Evolutionary conservation across 37 sponge, comb jelly and placozoan species (phyloP).

Genomic region (Theonella swinhoei): DNA sequence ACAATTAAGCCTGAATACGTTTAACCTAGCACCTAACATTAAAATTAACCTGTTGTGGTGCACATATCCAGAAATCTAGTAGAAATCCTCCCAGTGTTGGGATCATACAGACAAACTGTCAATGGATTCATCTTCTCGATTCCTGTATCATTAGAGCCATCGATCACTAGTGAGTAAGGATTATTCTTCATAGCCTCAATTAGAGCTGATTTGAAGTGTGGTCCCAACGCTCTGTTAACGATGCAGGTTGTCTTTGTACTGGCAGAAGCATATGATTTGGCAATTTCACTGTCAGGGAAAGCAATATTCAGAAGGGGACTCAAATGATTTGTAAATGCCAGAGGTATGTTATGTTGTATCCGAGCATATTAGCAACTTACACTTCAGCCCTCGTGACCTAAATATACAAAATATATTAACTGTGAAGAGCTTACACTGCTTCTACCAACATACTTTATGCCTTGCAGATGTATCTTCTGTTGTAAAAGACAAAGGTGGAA

Average conservation of each 20-base stretch:
- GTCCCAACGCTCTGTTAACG: constrained; percentile 56
- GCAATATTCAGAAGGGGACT: constrained; percentile 42
- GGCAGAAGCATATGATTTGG: constrained; percentile 42
- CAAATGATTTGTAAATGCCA: constrained; percentile 61
- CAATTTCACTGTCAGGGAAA: constrained; percentile 60
- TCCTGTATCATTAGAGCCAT: constrained; percentile 75
- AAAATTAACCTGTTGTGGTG: constrained; percentile 33
- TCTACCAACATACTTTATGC: no score
- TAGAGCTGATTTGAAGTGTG: constrained; percentile 40
- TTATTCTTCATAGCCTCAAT: constrained; percentile 40
- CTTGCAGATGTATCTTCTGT: no score
- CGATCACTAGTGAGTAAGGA: constrained; percentile 63
- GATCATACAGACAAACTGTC: constrained; percentile 58
- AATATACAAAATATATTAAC: no score
- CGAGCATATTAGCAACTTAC: no score
- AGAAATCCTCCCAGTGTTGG: background rate
- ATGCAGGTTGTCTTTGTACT: constrained; percentile 78
- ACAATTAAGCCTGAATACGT: no score
- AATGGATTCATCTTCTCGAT: constrained; percentile 71
- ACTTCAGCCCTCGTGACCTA: constrained; percentile 55
- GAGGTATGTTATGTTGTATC: constrained; percentile 56
- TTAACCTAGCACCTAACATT: no score
- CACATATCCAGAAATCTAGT: constrained; percentile 70
- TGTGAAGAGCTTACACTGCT: no score
- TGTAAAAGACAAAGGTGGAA: no score